phyloP scores from a whole-genome alignment of 1,140 invertebrate species.

The Drosophila bifasciata region DNA sequence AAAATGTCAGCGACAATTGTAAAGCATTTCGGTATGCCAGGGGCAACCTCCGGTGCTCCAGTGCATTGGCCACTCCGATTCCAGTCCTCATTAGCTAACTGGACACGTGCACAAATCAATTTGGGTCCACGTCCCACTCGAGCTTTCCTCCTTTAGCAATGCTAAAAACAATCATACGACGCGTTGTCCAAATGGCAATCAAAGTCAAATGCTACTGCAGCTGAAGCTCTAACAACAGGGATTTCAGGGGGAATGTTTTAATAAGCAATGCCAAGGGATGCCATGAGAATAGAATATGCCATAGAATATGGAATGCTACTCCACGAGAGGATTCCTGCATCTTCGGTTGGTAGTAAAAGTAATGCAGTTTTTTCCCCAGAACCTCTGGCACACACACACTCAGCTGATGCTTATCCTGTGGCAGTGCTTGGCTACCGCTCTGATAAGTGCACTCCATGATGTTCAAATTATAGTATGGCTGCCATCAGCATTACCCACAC shows the following conservation, averaged over 20 bases:
- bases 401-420: slow-evolving; percentile 74
- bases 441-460: slow-evolving; percentile 80
- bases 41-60: slow-evolving; percentile 6
- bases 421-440: slow-evolving; percentile 65
- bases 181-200: slow-evolving; percentile 72
- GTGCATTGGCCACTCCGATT: slow-evolving; percentile 9
- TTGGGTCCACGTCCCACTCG: slow-evolving; percentile 39
- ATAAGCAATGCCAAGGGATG: slow-evolving; percentile 57
- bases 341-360: slow-evolving; percentile 40
- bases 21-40: slow-evolving; percentile 32
- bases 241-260: slow-evolving; percentile 54
- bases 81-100: slow-evolving; percentile 67
- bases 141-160: slow-evolving; percentile 16
- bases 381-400: slow-evolving; percentile 26
- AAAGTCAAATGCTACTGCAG: slow-evolving; percentile 47
- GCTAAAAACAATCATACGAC: slow-evolving; percentile 73
- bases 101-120: slow-evolving; percentile 78
- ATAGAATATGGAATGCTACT: slow-evolving; percentile 46
- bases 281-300: slow-evolving; percentile 49
- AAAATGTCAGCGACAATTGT: slow-evolving; percentile 51
- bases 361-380: slow-evolving; percentile 40
- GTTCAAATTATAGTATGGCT: slow-evolving; percentile 74
- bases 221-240: slow-evolving; percentile 12
- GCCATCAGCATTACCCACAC: slow-evolving; percentile 71
- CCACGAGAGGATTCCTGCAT: slow-evolving; percentile 23